A percentile compares a stretch with the other conserved stretches of the same genome.
Conservation (phyloP, 37 sponge, comb jelly and placozoan genomes). For the Diacarnus erythraeanus region DNA sequence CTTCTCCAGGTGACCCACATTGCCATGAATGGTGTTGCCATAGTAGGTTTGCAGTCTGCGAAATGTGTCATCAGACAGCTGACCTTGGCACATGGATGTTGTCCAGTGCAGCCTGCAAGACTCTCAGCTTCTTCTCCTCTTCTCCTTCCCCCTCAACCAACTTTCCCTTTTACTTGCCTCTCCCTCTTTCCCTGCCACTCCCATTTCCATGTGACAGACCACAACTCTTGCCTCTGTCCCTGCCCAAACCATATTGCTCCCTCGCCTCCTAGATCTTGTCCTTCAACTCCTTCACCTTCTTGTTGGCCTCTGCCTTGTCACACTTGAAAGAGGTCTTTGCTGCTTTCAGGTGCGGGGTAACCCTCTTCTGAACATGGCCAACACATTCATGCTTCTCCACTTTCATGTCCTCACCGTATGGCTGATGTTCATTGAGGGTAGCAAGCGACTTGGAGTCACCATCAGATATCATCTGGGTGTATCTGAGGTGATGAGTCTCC, state of each 20-base stretch:
- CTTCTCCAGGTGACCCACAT: slow-evolving; percentile 7
- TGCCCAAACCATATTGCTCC: no score
- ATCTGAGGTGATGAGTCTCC: background rate
- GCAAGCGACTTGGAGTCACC: slow-evolving; percentile 25
- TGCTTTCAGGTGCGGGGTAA: background rate
- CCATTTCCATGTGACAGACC: no score
- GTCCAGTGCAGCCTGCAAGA: no score
- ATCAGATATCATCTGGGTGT: slow-evolving; percentile 3
- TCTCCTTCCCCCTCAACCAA: background rate
- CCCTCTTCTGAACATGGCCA: slow-evolving; percentile 28
- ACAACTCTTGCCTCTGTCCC: no score
- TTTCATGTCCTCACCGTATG: slow-evolving; percentile 12
- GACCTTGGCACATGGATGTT: no score
- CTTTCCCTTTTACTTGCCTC: no score
- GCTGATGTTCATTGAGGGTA: slow-evolving; percentile 6
- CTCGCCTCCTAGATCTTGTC: no score
- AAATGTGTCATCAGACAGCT: background rate
- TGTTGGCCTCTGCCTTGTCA: no score
- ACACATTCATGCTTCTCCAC: slow-evolving; percentile 2
- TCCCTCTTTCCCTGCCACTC: no score
- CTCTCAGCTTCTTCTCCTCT: background rate
- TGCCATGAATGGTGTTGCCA: slow-evolving; percentile 36
- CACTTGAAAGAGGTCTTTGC: no score
- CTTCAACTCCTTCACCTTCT: no score
- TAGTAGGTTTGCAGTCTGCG: slow-evolving; percentile 9